Evolutionary conservation across 1,140 invertebrate species (phyloP), one percentile per base, ranked within the genome.

Genomic region (Spodoptera frugiperda): DNA sequence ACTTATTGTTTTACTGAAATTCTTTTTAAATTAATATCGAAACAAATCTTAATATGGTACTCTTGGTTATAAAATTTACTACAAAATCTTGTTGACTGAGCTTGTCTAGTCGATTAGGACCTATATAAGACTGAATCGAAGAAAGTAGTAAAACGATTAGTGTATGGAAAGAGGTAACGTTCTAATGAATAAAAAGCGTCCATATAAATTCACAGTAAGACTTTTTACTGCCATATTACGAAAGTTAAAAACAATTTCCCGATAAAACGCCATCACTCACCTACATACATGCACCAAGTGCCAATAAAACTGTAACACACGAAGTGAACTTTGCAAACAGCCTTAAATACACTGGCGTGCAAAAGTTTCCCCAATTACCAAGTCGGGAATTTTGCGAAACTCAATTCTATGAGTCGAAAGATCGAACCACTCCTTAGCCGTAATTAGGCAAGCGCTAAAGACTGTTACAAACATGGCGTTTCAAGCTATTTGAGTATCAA

Each of bases 361-460:
- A 48, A 79, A 79, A 79, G 54, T 79, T 77, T 59, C 8, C n/a
- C 53, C 75, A 73, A 80, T 77, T 81, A 78, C 76, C 14, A 75
- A 78, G 30, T 78, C 49, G 39, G 57, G 65, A 72, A 77, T 80
- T 75, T 73, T 73, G 25, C 19, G 57, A 77, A 78, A 78, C 79
- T 81, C 68, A 59, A 78, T 78, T 81, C 72, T 75, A 59, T 57
- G 76, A 76, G 54, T 76, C 63, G 57, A 65, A 39, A 78, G 79
- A 81, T 81, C 79, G 79, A 81, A 78, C 30, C 77, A 14, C 67
- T 73, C 55, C 72, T 78, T 71, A 72, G 21, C 15, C 51, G 76
- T 77, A 78, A 81, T 81, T 81, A 81, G 79, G 71, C 48, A 55
- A 70, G 49, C 48, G 72, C 12, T 75, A 75, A 75, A 48, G 72